These are phyloP conservation scores for Falco biarmicus DNA, from an alignment of 2,797 vertebrate species.

Conservation along the genomic window DNA sequence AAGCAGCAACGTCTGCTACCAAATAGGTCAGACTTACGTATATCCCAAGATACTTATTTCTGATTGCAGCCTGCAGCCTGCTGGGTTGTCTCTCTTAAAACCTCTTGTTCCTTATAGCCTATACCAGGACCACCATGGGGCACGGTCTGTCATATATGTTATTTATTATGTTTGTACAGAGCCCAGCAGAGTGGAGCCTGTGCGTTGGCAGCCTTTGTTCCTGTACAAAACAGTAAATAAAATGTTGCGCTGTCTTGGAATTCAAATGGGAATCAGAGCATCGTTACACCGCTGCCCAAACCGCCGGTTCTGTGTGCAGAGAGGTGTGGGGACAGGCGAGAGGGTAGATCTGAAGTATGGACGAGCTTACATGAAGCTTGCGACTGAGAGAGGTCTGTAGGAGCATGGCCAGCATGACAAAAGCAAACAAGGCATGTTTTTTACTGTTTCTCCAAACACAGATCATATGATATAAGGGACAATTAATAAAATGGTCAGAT, in stretches of 20 bases:
- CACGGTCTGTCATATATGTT: neutral
- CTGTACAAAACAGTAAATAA: neutral
- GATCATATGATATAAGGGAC: neutral
- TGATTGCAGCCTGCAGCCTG: neutral
- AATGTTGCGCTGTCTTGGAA: neutral
- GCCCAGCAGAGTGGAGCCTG: neutral
- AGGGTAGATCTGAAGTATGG: fast-evolving
- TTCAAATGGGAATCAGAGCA: neutral
- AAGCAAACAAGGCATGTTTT: neutral
- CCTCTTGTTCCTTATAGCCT: neutral
- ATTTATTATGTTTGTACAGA: neutral
- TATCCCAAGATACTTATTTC: neutral
- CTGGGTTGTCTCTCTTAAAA: neutral
- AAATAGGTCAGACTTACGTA: neutral
- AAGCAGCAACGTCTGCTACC: neutral
- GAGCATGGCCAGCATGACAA: neutral
- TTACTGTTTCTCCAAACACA: neutral
- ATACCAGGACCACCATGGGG: neutral
- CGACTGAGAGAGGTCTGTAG: neutral
- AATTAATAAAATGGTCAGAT: neutral
- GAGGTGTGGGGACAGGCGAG: neutral
- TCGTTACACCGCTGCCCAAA: neutral
- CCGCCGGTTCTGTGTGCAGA: neutral
- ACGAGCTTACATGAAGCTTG: neutral
- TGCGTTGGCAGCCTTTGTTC: neutral